Conservation (phyloP, 2,888 invertebrate genomes). For the Limnephilus auricula region DNA sequence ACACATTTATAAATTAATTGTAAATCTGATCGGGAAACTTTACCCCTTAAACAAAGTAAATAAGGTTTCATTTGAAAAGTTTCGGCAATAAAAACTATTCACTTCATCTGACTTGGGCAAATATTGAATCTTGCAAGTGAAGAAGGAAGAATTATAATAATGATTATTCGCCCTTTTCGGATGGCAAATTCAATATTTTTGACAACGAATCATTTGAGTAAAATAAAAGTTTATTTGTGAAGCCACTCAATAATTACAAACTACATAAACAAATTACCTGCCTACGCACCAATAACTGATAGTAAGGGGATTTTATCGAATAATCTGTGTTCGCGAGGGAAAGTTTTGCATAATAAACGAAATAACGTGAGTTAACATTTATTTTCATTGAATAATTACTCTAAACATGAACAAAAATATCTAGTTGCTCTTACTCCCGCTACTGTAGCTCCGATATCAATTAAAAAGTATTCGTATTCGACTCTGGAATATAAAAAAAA, state of each 20-base stretch:
- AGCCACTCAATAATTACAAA: neutral
- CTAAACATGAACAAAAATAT: neutral
- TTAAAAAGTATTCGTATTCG: neutral
- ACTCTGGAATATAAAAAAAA: no score
- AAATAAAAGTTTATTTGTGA: neutral
- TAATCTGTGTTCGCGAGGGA: neutral
- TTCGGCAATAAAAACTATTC: neutral
- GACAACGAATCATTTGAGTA: neutral
- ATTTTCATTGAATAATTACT: neutral
- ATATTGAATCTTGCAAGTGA: neutral
- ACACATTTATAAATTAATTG: constrained; percentile 8
- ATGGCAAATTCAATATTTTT: neutral
- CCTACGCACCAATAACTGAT: neutral
- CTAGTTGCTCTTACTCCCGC: neutral
- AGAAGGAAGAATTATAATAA: neutral
- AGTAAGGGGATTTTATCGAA: neutral
- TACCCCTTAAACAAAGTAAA: neutral
- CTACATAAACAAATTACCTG: neutral
- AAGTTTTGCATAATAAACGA: neutral
- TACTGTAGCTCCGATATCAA: neutral
- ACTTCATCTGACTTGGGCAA: neutral
- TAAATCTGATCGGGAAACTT: constrained; percentile 22
- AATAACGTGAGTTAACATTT: neutral
- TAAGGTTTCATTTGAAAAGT: neutral
- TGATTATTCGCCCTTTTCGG: neutral